Percentiles rank a stretch among this genome's conserved stretches.
These are phyloP conservation scores for Eucidaris tribuloides DNA, from an alignment of 35 echinoderm and acorn worm genomes.

Conservation along the genomic window DNA sequence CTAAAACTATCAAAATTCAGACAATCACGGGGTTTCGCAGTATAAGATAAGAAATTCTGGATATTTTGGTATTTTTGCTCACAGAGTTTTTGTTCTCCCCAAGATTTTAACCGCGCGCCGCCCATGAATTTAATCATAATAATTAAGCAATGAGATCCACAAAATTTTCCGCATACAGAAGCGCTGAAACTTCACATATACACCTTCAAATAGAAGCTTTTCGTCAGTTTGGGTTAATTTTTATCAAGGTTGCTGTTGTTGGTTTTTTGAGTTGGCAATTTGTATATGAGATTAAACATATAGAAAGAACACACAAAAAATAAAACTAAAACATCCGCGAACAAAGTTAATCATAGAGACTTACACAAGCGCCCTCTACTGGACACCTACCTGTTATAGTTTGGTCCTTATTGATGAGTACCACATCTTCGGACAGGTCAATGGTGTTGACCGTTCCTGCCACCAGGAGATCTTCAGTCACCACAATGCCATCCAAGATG, in stretches of 20 bases:
- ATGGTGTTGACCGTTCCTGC: conserved; percentile 42
- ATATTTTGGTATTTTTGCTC: too few relatives aligned
- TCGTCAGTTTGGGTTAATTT: not conserved
- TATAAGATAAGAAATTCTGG: too few relatives aligned
- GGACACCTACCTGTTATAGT: conserved; percentile 38
- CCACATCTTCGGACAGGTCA: conserved; percentile 58
- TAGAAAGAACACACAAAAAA: not conserved
- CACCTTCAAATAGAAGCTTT: not conserved
- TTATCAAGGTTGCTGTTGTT: not conserved
- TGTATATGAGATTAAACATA: not conserved
- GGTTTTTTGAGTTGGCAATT: not conserved
- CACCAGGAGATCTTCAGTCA: conserved; percentile 6
- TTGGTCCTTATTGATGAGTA: conserved; percentile 21
- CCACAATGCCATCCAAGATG: not conserved
- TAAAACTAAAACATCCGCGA: not conserved
- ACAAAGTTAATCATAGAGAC: not conserved
- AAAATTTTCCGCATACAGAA: too few relatives aligned
- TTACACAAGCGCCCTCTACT: not conserved
- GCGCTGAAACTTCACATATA: too few relatives aligned
- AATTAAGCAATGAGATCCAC: too few relatives aligned
- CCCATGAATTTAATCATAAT: too few relatives aligned
- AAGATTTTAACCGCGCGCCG: too few relatives aligned
- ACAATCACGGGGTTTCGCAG: too few relatives aligned
- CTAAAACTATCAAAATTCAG: too few relatives aligned
- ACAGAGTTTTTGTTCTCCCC: too few relatives aligned